phyloP scores from a whole-genome alignment of 1,140 invertebrate genomes.

The Pseudomyrmex cubaensis region DNA sequence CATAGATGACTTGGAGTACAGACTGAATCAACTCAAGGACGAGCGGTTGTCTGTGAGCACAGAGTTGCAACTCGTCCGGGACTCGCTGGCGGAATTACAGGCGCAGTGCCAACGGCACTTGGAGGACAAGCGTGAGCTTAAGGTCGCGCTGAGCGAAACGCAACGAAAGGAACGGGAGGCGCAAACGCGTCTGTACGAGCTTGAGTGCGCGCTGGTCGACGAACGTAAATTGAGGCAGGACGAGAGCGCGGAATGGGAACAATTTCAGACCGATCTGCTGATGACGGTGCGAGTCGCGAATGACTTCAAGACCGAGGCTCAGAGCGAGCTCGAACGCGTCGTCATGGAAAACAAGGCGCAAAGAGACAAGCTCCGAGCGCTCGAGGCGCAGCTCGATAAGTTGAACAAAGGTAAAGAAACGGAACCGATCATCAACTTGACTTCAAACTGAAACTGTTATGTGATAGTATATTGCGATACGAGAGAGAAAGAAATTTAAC shows the following conservation, averaged over 20 bases:
- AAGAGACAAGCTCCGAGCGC: slow-evolving; percentile 90
- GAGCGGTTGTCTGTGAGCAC: slow-evolving; percentile 90
- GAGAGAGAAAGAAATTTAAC: not conserved
- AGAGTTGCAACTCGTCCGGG: slow-evolving; percentile 90
- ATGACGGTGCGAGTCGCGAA: slow-evolving; percentile 97
- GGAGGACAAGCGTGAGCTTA: slow-evolving; percentile 91
- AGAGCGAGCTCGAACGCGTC: slow-evolving; percentile 92
- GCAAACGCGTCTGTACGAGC: slow-evolving; percentile 85
- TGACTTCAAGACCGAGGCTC: slow-evolving; percentile 96
- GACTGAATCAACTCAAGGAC: slow-evolving; percentile 89
- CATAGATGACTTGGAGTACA: slow-evolving; percentile 92
- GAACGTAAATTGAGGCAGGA: slow-evolving; percentile 86
- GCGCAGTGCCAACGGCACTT: slow-evolving; percentile 90
- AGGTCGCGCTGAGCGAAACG: slow-evolving; percentile 88
- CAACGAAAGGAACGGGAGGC: slow-evolving; percentile 89
- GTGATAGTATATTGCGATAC: slow-evolving; percentile 29
- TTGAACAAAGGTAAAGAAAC: slow-evolving; percentile 88
- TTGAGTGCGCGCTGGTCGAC: slow-evolving; percentile 87
- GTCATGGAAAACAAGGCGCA: slow-evolving; percentile 93
- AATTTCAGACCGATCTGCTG: slow-evolving; percentile 96
- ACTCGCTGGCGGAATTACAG: slow-evolving; percentile 91
- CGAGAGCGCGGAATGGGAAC: slow-evolving; percentile 94
- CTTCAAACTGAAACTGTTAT: slow-evolving; percentile 26
- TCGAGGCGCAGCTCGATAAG: slow-evolving; percentile 93
- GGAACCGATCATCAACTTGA: not conserved